Evolutionary conservation across 2,888 invertebrate species (phyloP).

Genomic region (Cremastinae sp.): DNA sequence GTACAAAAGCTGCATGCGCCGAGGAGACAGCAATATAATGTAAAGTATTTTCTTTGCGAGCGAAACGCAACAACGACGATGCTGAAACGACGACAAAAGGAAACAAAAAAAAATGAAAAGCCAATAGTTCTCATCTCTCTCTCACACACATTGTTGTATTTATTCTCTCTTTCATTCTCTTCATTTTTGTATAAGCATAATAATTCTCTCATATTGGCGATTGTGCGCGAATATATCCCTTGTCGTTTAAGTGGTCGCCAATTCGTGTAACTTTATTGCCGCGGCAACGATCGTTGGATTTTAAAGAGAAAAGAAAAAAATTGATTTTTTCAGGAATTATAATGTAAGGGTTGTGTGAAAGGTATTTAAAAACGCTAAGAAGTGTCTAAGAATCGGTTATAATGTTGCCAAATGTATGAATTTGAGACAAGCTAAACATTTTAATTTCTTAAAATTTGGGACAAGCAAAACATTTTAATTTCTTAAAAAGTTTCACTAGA

Average conservation of each 20-base stretch:
- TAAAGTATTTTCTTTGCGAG: constrained; percentile 41
- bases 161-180: too few relatives aligned
- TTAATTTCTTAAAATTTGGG: too few relatives aligned
- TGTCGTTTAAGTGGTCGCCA: constrained; percentile 60
- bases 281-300: constrained; percentile 40
- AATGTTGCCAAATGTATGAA: too few relatives aligned
- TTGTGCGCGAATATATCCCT: constrained; percentile 36
- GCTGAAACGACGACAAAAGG: constrained; percentile 8
- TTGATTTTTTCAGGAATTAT: too few relatives aligned
- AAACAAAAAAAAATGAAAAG: constrained; percentile 25
- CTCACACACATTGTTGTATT: too few relatives aligned
- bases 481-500: too few relatives aligned
- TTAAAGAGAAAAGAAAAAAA: constrained; percentile 10
- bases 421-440: too few relatives aligned
- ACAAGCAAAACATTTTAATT: too few relatives aligned
- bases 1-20: not conserved
- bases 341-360: too few relatives aligned
- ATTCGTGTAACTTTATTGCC: constrained; percentile 61
- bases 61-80: constrained; percentile 27
- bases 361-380: too few relatives aligned
- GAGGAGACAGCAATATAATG: constrained; percentile 33
- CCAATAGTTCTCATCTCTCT: constrained; percentile 8
- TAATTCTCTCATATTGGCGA: constrained; percentile 52
- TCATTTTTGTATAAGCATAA: constrained; percentile 40
- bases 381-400: too few relatives aligned